Evolutionary conservation across 2,113 vertebrate species (phyloP).

Genomic region (Microcebus murinus): DNA sequence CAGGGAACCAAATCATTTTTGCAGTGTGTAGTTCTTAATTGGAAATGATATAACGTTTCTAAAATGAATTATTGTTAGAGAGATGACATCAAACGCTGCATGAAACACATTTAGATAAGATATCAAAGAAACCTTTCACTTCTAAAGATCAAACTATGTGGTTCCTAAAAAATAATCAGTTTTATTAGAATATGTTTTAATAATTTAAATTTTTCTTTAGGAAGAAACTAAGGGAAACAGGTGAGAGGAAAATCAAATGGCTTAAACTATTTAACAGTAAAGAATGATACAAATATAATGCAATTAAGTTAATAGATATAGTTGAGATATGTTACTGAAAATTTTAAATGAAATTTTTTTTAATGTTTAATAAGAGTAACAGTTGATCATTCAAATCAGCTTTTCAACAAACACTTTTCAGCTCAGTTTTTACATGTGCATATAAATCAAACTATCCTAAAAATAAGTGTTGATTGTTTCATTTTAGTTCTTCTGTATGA

Average conservation of each 20-base stretch:
- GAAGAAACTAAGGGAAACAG: neutral
- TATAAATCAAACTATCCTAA: neutral
- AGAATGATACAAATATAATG: neutral
- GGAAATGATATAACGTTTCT: constrained; percentile 71
- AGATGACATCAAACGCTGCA: constrained; percentile 28
- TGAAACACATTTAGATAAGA: constrained; percentile 54
- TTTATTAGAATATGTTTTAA: neutral
- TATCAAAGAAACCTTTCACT: neutral
- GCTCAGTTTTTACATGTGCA: neutral
- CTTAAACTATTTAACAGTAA: neutral
- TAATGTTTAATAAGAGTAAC: neutral
- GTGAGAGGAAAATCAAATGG: neutral
- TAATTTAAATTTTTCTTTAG: neutral
- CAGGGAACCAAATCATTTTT: constrained; percentile 71
- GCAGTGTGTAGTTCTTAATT: constrained; percentile 71
- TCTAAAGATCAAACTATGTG: constrained; percentile 10
- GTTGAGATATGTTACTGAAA: neutral
- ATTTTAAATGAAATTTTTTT: neutral
- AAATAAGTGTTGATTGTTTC: neutral
- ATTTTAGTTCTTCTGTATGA: neutral
- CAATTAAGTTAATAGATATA: neutral
- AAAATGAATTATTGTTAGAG: constrained; percentile 63
- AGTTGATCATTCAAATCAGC: neutral
- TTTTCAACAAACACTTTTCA: neutral
- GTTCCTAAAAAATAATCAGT: neutral